Evolutionary conservation across 2,888 invertebrate species (phyloP), one percentile per base, ranked within the genome.

Genomic region (Scaptomyza tumidula): DNA sequence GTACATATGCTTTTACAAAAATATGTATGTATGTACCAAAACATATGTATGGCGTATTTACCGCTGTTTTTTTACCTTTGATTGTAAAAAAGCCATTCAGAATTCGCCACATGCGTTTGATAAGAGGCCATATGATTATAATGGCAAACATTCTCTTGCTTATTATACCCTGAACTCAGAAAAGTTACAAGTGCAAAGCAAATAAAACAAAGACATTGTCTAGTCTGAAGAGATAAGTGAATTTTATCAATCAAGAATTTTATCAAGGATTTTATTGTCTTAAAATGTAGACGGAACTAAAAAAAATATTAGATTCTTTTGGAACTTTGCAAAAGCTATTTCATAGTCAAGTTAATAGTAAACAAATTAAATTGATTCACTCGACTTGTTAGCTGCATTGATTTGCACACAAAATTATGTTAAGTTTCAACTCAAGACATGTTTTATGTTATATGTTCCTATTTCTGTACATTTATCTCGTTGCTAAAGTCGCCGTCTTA

Each of bases 21-120:
- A 31, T 6, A 2, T 31, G 9, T 31, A 7, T 31, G 31, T 33
- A 33, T 29, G 29, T 29, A 33, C 10, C 3, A 7, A 33, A 6
- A 33, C 7, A 10, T 33, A 3, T n/a, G n/a, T 2, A 39, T 39
- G 39, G 0, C 13, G 11, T 35, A 14, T 39, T 14, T 11, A 60
- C 35, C 2, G 2, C 45, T 56, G 33, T 75, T 73, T 58, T 44
- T 57, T 73, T 70, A 19, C 59, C 57, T 75, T 56, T 69, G 64
- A 69, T 48, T 45, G 29, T 24, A 29, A 19, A 37, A 67, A 52
- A 43, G 37, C 14, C 13, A 33, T 41, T n/a, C 9, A 37, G 11
- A 33, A 48, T 48, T 14, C 9, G n/a, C 41, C 56, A 63, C 52
- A 19, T 48, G 55, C 46, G 19, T 27, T 56, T 41, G 56, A 67